Percentiles rank a stretch among this genome's conserved stretches.
Conservation (phyloP, 2,113 vertebrate genomes). For the Todiramphus saurophagus region DNA sequence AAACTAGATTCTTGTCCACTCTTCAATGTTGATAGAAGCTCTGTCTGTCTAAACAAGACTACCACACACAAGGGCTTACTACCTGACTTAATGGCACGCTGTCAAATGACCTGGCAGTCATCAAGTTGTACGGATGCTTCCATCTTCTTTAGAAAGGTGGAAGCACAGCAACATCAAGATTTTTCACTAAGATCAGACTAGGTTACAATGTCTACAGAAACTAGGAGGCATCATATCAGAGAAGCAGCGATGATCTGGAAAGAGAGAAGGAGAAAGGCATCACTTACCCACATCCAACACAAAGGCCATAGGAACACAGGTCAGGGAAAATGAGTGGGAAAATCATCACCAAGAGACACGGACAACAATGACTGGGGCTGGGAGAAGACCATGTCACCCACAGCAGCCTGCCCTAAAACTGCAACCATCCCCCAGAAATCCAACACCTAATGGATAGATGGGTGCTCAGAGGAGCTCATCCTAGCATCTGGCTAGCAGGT, state of each 20-base stretch:
- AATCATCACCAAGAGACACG: not conserved
- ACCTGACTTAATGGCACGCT: not conserved
- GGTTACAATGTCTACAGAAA: not conserved
- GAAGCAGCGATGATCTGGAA: fast-evolving
- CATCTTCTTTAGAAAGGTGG: not conserved
- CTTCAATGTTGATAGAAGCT: not conserved
- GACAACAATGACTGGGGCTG: too few relatives aligned
- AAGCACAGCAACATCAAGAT: not conserved
- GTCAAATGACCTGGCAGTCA: not conserved
- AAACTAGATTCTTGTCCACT: not conserved
- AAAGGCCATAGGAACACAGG: not conserved
- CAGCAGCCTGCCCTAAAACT: not conserved
- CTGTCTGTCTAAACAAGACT: not conserved
- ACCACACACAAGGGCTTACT: not conserved
- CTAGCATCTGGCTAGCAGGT: too few relatives aligned
- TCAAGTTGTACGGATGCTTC: not conserved
- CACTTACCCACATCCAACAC: not conserved
- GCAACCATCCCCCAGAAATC: not conserved
- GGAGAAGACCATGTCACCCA: not conserved
- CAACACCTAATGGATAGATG: fast-evolving
- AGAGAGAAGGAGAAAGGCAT: not conserved
- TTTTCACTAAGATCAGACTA: not conserved
- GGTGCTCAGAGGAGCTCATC: not conserved
- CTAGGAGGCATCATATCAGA: not conserved
- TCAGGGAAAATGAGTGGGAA: fast-evolving